Conservation (phyloP, 2,113 vertebrate genomes). For the Todiramphus saurophagus region DNA sequence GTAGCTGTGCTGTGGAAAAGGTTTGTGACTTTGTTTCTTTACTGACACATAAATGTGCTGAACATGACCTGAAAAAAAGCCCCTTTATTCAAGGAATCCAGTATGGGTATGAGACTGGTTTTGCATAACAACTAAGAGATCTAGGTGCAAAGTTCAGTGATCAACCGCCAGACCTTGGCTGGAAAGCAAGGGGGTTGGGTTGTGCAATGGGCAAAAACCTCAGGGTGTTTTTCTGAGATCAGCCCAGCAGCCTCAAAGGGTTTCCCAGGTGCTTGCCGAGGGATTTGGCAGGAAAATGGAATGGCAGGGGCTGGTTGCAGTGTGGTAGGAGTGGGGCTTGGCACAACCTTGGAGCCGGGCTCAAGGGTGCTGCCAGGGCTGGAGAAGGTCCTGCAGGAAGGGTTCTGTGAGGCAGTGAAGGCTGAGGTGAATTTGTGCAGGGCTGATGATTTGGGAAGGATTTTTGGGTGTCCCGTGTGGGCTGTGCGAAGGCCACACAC, state of each 20-base stretch:
- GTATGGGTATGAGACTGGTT: background rate
- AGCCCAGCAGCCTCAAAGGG: rapidly evolving
- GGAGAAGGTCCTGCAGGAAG: background rate
- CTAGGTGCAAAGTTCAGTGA: background rate
- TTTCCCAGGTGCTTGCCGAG: rapidly evolving
- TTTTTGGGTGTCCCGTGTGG: rapidly evolving
- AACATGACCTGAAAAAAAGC: background rate
- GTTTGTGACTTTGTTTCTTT: background rate
- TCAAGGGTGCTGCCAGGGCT: background rate
- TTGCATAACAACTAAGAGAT: background rate
- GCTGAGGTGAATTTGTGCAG: background rate
- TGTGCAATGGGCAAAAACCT: background rate
- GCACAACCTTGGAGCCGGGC: background rate
- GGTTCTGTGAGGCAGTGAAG: rapidly evolving
- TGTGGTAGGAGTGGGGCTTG: background rate
- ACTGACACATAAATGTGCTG: rapidly evolving
- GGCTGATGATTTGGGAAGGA: background rate
- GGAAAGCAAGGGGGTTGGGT: background rate
- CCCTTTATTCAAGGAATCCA: background rate
- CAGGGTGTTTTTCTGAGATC: background rate
- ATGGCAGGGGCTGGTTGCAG: rapidly evolving
- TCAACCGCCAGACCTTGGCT: background rate
- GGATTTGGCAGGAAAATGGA: background rate
- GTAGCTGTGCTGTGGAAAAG: background rate
- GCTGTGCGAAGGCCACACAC: background rate